Percentiles rank a stretch among this genome's conserved stretches.
Conservation (phyloP, 1,140 invertebrate species). For the Plectus sambesii region DNA sequence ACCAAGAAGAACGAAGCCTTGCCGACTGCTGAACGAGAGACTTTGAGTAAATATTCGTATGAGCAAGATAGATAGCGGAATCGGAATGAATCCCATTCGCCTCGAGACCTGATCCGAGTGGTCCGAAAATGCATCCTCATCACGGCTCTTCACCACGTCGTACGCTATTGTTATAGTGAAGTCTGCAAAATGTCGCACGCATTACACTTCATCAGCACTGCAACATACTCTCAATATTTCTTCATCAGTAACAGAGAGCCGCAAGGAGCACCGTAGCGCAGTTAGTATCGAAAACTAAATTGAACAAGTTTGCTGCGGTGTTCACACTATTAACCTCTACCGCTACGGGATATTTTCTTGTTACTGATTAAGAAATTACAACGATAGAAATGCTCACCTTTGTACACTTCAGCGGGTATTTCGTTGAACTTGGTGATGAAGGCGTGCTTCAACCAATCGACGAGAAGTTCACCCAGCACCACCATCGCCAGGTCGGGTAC, state of each 20-base stretch:
- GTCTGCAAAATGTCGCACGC: slow-evolving; percentile 21
- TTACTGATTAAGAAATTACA: no score
- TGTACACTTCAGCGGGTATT: slow-evolving; percentile 72
- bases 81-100: slow-evolving; percentile 91
- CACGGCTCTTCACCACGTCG: slow-evolving; percentile 36
- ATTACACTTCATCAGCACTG: no score
- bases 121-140: slow-evolving; percentile 79
- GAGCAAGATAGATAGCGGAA: slow-evolving; percentile 81
- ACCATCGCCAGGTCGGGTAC: slow-evolving; percentile 63
- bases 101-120: slow-evolving; percentile 74
- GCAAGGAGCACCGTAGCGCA: no score
- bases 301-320: no score
- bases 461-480: slow-evolving; percentile 73
- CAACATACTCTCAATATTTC: no score
- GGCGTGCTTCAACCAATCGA: slow-evolving; percentile 97
- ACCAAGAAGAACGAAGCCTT: slow-evolving; percentile 58
- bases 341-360: no score
- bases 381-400: slow-evolving; percentile 80
- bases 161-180: slow-evolving; percentile 42
- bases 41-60: slow-evolving; percentile 67
- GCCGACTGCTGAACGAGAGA: slow-evolving; percentile 54
- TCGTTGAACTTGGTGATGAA: slow-evolving; percentile 90
- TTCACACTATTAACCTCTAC: no score
- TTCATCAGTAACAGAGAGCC: no score
- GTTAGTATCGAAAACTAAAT: no score